Evolutionary conservation across 2,113 vertebrate species (phyloP).

Genomic region (Poicephalus meyeri): DNA sequence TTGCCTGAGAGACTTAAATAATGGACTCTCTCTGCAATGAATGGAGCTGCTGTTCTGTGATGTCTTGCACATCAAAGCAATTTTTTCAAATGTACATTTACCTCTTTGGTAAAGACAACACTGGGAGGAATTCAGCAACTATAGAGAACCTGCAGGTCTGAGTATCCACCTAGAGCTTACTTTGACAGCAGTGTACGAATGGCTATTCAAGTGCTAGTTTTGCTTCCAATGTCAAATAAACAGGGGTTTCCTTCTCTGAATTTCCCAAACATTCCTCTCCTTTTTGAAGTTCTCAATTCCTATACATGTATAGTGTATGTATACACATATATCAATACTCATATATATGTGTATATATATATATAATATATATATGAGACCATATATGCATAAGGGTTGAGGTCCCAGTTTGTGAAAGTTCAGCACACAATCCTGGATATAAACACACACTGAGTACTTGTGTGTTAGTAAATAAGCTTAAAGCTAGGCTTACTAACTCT

Average conservation of each 20-base stretch:
- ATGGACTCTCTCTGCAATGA: slow-evolving; percentile 12
- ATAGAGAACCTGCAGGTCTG: neutral
- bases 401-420: neutral
- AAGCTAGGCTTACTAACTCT: neutral
- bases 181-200: neutral
- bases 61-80: slow-evolving; percentile 41
- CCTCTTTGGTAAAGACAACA: slow-evolving; percentile 47
- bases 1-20: slow-evolving; percentile 40
- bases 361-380: neutral
- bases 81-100: slow-evolving; percentile 39
- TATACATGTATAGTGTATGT: neutral
- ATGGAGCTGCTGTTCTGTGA: slow-evolving; percentile 29
- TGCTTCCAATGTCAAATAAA: neutral
- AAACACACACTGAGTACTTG: neutral
- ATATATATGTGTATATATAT: rapidly evolving
- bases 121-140: slow-evolving; percentile 8
- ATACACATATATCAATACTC: neutral
- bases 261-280: neutral
- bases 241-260: neutral
- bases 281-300: neutral
- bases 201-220: neutral
- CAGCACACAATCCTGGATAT: neutral
- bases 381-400: neutral
- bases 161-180: neutral
- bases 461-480: neutral